Evolutionary conservation across 2,797 vertebrate species (phyloP), one percentile per base, ranked within the genome.

Genomic region (Pangasius larnaudii): DNA sequence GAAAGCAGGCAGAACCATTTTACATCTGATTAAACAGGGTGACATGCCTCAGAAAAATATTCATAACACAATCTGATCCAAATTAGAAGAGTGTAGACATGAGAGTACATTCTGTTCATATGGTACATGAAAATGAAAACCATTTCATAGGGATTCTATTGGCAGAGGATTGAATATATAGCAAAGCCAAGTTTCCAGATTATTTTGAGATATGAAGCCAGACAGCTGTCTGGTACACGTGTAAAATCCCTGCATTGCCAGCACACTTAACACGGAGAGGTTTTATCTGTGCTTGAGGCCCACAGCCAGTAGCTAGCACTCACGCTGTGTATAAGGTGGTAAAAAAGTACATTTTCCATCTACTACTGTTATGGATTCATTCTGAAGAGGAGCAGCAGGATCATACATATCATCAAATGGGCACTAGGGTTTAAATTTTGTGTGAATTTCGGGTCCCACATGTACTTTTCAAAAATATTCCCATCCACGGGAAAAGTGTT

Each of bases 241-340:
- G 49, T 72, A 27, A 36, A 85, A 85, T 56, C 30, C 67, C 30
- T 69, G 11, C 33, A 72, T 2, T 58, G 9, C 19, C 49, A 27
- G 49, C 84, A 36, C 33, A 72, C 51, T 58, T 72, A 56, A 85
- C 49, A 72, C 19, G 2, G 13, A 58, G 13, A 58, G 67, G 67
- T 71, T 85, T 85, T 72, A 72, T 85, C 42, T 85, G 84, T 18
- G 65, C 65, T 46, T 42, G 49, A 61, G 53, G 61, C 33, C 59
- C 78, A 71, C 63, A 67, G 36, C 42, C 42, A 39, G 86, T 65
- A 51, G 39, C 56, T 27, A n/a, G 22, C 61, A 79, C 85, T 59
- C 65, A 58, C 18, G 63, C 46, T 71, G 75, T 3, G 22, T n/a
- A 51, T 71, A 46, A 46, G 59, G 46, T 49, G 22, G 39, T 16